Base-by-base conservation (phyloP, 1,140 invertebrate species). In the Portunus trituberculatus region DNA sequence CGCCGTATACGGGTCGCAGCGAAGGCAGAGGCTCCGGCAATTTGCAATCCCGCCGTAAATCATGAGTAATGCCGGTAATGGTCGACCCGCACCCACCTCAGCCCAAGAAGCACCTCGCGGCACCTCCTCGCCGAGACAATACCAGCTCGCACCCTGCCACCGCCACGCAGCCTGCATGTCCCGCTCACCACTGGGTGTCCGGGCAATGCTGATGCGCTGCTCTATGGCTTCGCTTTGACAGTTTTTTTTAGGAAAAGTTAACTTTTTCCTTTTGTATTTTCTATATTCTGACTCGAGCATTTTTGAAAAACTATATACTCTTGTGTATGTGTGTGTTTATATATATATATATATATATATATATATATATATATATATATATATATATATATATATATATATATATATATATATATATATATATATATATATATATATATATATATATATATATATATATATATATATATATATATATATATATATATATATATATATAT, bases 21-120 rank as follows among this genome's bases (percentile, higher is more conserved):
- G n/a, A 20, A 76, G 59, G 46, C 46, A 48, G 89, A 91, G 89
- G 89, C 59, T 91, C 59, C n/a, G n/a, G 45, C 89, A 91, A 59
- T 91, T 91, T 91, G 46, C 89, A 91, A 91, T 45, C 46, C n/a
- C n/a, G 89, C 89, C 46, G 89, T 91, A 91, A 91, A 91, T 91
- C 89, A 91, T 29, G n/a, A 16, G 89, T 87, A 91, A 91, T 91
- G 59, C 89, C 14, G 48, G 46, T 91, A 91, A 91, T 59, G 48
- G 59, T 20, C 32, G 48, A 31, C 46, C 67, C 20, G 20, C 67
- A n/a, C 67, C 20, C 67, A n/a, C 67, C 67, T 59, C 20, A 25
- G 67, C 67, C 67, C 67, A 76, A n/a, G 67, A 76, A 76, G 67
- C 67, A 8, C 67, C 67, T 76, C n/a, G 20, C 67, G 67, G 67